Conservation (phyloP, 2,888 invertebrate species). For the Neuroscelio doddi region DNA sequence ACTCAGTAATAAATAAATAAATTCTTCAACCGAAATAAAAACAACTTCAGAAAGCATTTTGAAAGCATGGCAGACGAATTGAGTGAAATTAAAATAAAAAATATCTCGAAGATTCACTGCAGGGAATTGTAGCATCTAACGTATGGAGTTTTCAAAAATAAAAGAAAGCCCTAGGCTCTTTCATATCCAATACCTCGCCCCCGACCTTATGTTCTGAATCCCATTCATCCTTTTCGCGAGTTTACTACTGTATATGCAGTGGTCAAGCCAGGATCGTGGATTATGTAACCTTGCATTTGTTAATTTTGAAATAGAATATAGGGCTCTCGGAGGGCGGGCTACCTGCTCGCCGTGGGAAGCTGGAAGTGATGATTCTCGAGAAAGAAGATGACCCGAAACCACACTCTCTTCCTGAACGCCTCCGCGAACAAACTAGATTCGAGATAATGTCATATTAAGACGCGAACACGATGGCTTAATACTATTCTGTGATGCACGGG, state of each 20-base stretch:
- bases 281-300: constrained; percentile 70
- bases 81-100: no score
- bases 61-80: no score
- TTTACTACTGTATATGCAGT: constrained; percentile 24
- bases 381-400: constrained; percentile 40
- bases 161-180: neutral
- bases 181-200: neutral
- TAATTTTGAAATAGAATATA: constrained; percentile 69
- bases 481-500: neutral
- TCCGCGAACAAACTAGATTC: constrained; percentile 18
- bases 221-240: constrained; percentile 14
- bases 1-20: no score
- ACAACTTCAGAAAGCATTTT: no score
- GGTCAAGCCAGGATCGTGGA: constrained; percentile 59
- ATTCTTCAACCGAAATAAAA: no score
- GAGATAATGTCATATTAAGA: constrained; percentile 26
- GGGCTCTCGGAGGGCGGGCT: constrained; percentile 39
- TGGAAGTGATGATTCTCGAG: constrained; percentile 27
- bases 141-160: constrained; percentile 1
- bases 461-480: constrained; percentile 15
- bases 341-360: constrained; percentile 48
- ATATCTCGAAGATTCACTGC: no score
- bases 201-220: neutral
- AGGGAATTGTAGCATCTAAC: neutral
- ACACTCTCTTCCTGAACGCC: constrained; percentile 21